Evolutionary conservation across 2,888 invertebrate genomes (phyloP).

Genomic region (Synergus japonicus): DNA sequence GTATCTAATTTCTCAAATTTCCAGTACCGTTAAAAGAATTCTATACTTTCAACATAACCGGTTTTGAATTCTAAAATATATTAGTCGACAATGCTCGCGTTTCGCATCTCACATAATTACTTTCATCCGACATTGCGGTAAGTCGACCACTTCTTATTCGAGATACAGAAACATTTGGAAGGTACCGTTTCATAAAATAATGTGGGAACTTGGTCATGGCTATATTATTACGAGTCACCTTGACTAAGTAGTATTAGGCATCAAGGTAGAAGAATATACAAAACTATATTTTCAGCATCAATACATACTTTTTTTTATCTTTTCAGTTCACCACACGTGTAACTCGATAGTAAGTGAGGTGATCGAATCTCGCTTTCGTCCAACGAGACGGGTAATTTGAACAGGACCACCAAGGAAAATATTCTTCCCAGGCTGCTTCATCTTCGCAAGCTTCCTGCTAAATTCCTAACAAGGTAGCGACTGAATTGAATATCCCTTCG

Average conservation of each 20-base stretch:
- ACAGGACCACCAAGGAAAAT: not conserved
- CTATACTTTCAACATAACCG: not conserved
- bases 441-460: not conserved
- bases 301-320: not conserved
- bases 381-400: not conserved
- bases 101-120: conserved; percentile 5
- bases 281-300: not conserved
- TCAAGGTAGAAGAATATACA: not conserved
- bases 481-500: not conserved
- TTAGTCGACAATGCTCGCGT: not conserved
- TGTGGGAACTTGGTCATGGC: conserved; percentile 8
- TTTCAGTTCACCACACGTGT: not conserved
- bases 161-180: not conserved
- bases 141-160: not conserved
- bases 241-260: not conserved
- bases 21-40: no score
- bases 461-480: not conserved
- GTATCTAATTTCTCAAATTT: not conserved
- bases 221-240: not conserved
- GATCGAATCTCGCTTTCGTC: not conserved
- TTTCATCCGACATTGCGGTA: conserved; percentile 1
- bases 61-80: not conserved
- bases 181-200: conserved; percentile 5
- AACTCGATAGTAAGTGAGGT: not conserved
- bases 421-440: not conserved